Conservation (phyloP, 2,888 invertebrate genomes). For the Cactoblastis cactorum region DNA sequence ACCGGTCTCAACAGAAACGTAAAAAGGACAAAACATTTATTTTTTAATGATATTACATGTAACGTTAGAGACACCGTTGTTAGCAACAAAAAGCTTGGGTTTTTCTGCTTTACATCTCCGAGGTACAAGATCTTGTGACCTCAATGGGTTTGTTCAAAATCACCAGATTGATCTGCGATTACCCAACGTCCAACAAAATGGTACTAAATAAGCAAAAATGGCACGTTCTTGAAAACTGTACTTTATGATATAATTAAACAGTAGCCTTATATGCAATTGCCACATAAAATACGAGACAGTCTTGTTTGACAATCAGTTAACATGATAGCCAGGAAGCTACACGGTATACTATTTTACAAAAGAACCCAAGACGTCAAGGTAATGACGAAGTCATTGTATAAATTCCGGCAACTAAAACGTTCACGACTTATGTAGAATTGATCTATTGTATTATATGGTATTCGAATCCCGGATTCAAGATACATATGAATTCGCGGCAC, state of each 20-base stretch:
- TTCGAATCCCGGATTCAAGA: slow-evolving; percentile 9
- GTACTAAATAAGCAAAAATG: neutral
- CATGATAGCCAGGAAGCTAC: slow-evolving; percentile 60
- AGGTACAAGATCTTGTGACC: slow-evolving; percentile 19
- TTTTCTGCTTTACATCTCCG: slow-evolving; percentile 20
- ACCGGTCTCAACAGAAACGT: slow-evolving; percentile 24
- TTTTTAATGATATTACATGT: slow-evolving; percentile 23
- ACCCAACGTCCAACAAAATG: neutral
- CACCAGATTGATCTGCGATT: slow-evolving; percentile 1
- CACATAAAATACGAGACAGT: slow-evolving; percentile 42
- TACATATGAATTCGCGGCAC: too few species aligned
- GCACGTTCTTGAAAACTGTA: neutral
- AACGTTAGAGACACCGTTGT: slow-evolving; percentile 29
- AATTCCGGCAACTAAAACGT: slow-evolving; percentile 31
- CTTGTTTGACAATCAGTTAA: slow-evolving; percentile 57
- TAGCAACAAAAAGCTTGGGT: slow-evolving; percentile 18
- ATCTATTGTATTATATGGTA: slow-evolving; percentile 11
- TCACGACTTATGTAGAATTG: slow-evolving; percentile 16
- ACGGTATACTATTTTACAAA: slow-evolving; percentile 44
- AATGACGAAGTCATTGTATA: slow-evolving; percentile 37
- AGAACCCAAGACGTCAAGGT: slow-evolving; percentile 53
- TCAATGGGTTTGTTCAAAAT: slow-evolving; percentile 14
- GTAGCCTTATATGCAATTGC: slow-evolving; percentile 56
- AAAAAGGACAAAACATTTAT: slow-evolving; percentile 28
- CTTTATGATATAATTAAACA: slow-evolving; percentile 21